Evolutionary conservation across 2,888 invertebrate genomes (phyloP), one percentile per base, ranked within the genome.

Genomic region (Siphonodentalium dalli): DNA sequence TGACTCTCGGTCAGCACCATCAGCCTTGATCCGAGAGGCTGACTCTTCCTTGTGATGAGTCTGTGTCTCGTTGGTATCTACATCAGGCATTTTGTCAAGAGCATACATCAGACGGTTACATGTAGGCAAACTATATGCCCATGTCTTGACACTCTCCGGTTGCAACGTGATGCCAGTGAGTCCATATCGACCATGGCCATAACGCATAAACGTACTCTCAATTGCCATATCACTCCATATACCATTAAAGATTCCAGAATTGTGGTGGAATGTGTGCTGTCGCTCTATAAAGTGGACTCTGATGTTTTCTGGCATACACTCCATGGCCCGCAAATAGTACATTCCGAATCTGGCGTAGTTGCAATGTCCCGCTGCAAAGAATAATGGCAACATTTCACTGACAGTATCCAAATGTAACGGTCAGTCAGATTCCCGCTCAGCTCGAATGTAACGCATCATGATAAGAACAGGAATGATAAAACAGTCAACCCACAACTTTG

Each of bases 181-280:
- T 6, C 55, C 59, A 35, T 35, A 21, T 15, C 24, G 47, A 9
- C 61, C 45, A 41, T 63, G 60, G 3, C 62, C 57, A 34, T 61
- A 63, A 11, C 47, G 38, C 59, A 61, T 61, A 48, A 51, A 61
- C 11, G 56, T 61, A 21, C 40, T 49, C 28, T 62, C 60, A 20
- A 62, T 61, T 27, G 35, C 48, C 51, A 62, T 58, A 39, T 57
- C 55, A n/a, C 39, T 40, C 41, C 55, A 52, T 5, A 56, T 54
- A 3, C 54, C 59, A 45, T 61, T 61, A 46, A 49, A 61, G 1
- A 61, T 20, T 31, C 61, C 61, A 34, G 54, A 39, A n/a, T 45
- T 56, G 35, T 61, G 53, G 15, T 53, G 46, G 48, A 57, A 50
- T n/a, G 57, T 51, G 47, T 61, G 61, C 23, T 61, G 13, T 18